Conservation (phyloP, 2,113 vertebrate genomes). For the Cottus gobio region DNA sequence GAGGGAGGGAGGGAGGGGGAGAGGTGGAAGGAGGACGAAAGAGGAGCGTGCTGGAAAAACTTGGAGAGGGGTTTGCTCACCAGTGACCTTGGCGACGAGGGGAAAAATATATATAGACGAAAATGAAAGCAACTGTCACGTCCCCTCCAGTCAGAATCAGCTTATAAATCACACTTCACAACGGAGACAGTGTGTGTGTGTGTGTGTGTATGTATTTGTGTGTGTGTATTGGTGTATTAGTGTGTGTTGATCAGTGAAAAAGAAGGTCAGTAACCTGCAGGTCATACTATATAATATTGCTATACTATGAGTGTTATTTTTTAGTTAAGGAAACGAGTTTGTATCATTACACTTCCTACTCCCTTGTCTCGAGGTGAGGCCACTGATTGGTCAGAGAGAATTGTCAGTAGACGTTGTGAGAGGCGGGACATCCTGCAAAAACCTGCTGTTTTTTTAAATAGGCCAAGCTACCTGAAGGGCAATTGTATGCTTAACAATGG, state of each 20-base stretch:
- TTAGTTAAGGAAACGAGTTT: neutral
- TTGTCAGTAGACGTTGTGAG: neutral
- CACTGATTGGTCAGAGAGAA: neutral
- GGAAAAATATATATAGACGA: slow-evolving; percentile 84
- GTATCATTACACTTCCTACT: no score
- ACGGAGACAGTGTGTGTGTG: slow-evolving; percentile 34
- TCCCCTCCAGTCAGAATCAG: slow-evolving; percentile 88
- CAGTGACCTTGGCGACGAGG: slow-evolving; percentile 90
- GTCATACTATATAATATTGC: neutral
- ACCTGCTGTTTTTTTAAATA: neutral
- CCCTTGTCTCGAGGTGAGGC: neutral
- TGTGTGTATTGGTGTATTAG: slow-evolving; percentile 5
- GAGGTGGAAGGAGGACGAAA: slow-evolving; percentile 85
- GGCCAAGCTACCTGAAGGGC: neutral
- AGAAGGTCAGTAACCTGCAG: neutral
- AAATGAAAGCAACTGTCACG: slow-evolving; percentile 95
- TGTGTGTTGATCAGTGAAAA: slow-evolving; percentile 9
- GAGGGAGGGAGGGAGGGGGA: slow-evolving; percentile 45
- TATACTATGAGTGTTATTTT: neutral
- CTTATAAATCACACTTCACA: slow-evolving; percentile 89
- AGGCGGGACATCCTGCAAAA: neutral
- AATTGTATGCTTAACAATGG: neutral
- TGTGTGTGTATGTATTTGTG: neutral
- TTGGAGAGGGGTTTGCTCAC: slow-evolving; percentile 85
- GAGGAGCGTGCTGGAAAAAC: slow-evolving; percentile 86